These are phyloP conservation scores for Gymnosoma rotundatum DNA, from an alignment of 2,888 invertebrate genomes.

Conservation along the genomic window DNA sequence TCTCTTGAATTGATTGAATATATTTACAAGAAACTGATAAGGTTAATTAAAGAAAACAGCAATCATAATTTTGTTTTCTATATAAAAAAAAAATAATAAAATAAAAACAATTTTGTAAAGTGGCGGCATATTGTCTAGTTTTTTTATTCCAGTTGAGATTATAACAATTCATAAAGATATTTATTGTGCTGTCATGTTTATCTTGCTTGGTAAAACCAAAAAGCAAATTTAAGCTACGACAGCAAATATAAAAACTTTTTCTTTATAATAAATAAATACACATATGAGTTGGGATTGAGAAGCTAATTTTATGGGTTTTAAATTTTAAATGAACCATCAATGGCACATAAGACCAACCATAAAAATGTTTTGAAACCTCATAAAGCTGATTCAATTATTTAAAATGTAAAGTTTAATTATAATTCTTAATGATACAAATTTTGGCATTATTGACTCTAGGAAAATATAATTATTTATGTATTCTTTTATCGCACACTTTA, in stretches of 20 bases:
- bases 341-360: background rate
- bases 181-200: background rate
- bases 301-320: constrained; percentile 1
- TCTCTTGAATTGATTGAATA: constrained; percentile 29
- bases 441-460: too few species aligned
- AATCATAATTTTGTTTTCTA: constrained; percentile 5
- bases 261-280: constrained; percentile 7
- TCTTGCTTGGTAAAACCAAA: background rate
- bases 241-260: constrained; percentile 2
- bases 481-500: too few species aligned
- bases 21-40: constrained; percentile 42
- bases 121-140: constrained; percentile 44
- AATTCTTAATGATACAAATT: too few species aligned
- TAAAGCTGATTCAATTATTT: background rate
- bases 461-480: too few species aligned
- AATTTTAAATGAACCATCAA: constrained; percentile 17
- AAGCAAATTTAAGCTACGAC: background rate
- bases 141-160: background rate
- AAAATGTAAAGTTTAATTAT: too few species aligned
- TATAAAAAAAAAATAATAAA: background rate
- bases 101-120: background rate
- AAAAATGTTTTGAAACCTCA: background rate
- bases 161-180: constrained; percentile 22
- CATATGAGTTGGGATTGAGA: background rate
- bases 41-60: constrained; percentile 46